These are phyloP conservation scores for Pseudolaguvia tuberculata DNA, from an alignment of 2,113 vertebrate species.

Conservation along the genomic window DNA sequence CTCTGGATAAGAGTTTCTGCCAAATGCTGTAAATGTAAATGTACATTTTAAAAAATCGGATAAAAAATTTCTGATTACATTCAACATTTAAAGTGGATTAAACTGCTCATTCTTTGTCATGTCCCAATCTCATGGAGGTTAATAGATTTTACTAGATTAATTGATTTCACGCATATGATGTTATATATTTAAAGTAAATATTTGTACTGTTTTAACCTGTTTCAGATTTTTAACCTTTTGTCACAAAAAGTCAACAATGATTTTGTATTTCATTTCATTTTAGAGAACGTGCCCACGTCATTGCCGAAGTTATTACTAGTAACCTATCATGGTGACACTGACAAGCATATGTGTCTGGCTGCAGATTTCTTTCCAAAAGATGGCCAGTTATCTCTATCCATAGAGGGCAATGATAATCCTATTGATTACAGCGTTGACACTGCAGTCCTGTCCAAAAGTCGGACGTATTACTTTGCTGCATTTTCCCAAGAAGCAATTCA, in stretches of 20 bases:
- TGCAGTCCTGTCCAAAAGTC: neutral
- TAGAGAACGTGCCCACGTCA: accelerated
- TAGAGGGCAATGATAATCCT: accelerated
- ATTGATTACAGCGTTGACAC: accelerated
- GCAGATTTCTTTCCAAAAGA: slow-evolving; percentile 34
- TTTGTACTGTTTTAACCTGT: neutral
- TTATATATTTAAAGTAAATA: too few relatives aligned
- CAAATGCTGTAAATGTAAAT: too few relatives aligned
- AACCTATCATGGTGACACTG: accelerated
- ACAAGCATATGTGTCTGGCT: slow-evolving; percentile 53
- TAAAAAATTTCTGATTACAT: too few relatives aligned
- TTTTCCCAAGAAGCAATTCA: slow-evolving; percentile 4
- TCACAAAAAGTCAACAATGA: neutral
- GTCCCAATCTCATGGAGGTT: too few relatives aligned
- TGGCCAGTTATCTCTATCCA: neutral
- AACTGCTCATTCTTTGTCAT: too few relatives aligned
- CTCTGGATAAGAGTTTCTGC: too few relatives aligned
- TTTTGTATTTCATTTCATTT: neutral
- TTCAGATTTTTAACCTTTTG: neutral
- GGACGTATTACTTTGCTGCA: slow-evolving; percentile 43
- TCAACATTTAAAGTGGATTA: too few relatives aligned
- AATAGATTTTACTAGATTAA: too few relatives aligned
- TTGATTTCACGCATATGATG: too few relatives aligned
- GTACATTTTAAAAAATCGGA: too few relatives aligned
- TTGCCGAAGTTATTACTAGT: slow-evolving; percentile 26